A percentile compares a stretch with the other conserved stretches of the same genome.
phyloP scores from a whole-genome alignment of 2,113 vertebrate species.

The Hassar affinis region DNA sequence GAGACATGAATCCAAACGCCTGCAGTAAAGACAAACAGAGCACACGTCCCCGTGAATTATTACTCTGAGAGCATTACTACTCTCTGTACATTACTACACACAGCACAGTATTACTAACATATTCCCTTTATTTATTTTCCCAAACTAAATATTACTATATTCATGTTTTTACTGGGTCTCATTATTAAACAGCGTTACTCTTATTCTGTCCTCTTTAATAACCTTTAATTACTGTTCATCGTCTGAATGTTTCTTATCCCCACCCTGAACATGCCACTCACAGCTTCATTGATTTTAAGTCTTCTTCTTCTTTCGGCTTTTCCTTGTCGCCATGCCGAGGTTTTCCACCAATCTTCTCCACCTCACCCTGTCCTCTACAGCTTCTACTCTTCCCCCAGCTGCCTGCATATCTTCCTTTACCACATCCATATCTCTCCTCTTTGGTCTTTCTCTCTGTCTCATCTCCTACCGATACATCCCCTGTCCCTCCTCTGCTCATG shows the following conservation, averaged over 20 bases:
- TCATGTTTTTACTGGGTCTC: not conserved
- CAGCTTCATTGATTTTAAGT: not conserved
- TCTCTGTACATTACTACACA: not conserved
- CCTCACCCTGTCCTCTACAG: no score
- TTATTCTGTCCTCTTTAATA: not conserved
- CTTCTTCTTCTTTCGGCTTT: no score
- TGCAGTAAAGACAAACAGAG: slow-evolving; percentile 57
- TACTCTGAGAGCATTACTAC: not conserved
- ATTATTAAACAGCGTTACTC: not conserved
- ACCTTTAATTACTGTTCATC: not conserved
- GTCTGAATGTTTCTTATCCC: not conserved
- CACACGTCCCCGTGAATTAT: not conserved
- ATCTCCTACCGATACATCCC: no score
- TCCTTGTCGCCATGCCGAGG: no score
- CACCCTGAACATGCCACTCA: not conserved
- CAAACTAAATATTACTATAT: not conserved
- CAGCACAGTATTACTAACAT: not conserved
- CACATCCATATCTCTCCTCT: no score
- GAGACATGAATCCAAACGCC: slow-evolving; percentile 87
- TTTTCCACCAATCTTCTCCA: no score
- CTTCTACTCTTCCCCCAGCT: no score
- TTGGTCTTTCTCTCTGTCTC: no score
- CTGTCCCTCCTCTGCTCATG: no score
- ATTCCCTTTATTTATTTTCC: not conserved
- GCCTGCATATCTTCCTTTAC: no score